These are phyloP conservation scores for Stratiomys singularior DNA, from an alignment of 2,888 invertebrate genomes.

Conservation along the genomic window DNA sequence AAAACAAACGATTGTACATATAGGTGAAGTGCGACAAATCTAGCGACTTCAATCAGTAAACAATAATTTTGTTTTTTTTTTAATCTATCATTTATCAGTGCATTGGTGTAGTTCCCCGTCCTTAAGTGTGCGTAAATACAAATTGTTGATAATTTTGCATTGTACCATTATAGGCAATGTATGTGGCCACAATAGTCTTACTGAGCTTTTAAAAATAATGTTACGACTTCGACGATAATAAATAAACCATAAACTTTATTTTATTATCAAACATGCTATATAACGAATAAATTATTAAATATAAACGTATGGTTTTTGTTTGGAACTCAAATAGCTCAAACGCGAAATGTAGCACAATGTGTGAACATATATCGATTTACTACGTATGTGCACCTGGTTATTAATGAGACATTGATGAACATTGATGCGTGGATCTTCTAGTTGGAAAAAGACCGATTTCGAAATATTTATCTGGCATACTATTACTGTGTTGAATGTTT, in stretches of 20 bases:
- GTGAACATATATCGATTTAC: too few relatives aligned
- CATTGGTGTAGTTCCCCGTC: neutral
- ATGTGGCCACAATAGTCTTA: neutral
- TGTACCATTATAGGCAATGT: neutral
- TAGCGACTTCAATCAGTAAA: neutral
- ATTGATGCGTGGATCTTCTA: too few relatives aligned
- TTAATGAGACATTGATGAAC: too few relatives aligned
- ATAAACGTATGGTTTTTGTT: too few relatives aligned
- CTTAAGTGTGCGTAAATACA: neutral
- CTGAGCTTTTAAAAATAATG: neutral
- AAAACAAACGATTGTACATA: neutral
- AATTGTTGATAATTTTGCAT: neutral
- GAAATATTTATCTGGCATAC: too few relatives aligned
- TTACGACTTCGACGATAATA: neutral
- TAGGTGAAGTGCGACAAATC: neutral
- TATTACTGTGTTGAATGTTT: too few relatives aligned
- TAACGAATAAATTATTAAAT: neutral
- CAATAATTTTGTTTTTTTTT: neutral
- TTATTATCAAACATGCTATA: neutral
- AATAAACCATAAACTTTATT: constrained; percentile 16
- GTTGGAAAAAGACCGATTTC: too few relatives aligned
- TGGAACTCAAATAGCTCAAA: too few relatives aligned
- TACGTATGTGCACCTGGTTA: too few relatives aligned
- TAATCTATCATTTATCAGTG: neutral
- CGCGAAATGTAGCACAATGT: too few relatives aligned